Base-by-base conservation (phyloP, 2,797 vertebrate species). In the Austrolebias charrua region DNA sequence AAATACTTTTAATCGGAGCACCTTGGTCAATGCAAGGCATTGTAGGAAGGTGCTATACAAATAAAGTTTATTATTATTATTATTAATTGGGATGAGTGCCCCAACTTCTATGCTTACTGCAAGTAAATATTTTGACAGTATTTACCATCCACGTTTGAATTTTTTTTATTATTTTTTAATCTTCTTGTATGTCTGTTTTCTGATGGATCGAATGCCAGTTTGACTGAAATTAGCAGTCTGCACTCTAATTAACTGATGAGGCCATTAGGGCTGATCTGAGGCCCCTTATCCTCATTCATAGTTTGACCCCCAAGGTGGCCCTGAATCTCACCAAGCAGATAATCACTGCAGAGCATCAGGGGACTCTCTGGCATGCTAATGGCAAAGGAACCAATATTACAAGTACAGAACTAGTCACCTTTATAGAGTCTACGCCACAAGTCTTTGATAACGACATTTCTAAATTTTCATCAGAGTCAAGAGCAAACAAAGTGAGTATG, bases 241-340 rank as follows among this genome's bases (percentile, higher is more conserved):
- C 63, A 70, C 72, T 60, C 63, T 85, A 82, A 89, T 89, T 87
- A 89, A 84, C 83, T 89, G 88, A 89, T 80, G 84, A 88, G 75
- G 84, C 62, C 81, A 84, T 78, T 66, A 59, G 76, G 76, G 73
- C 72, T 57, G 50, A 62, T 76, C 57, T 33, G 10, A 49, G 65
- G 62, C 20, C 72, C 38, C 64, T 75, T 49, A 58, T 61, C 56
- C 65, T 78, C 62, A 78, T 71, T 74, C 63, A 55, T 59, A 69
- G 51, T 72, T 53, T 79, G 84, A 89, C 88, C 88, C n/a, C 76
- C 56, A 57, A 70, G 60, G 78, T 86, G 77, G 60, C 74, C 79
- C 69, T 56, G 64, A 52, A 76, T 83, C 75, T 73, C 71, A 69
- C 46, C 68, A 54, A 61, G 63, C 73, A 73, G 75, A 66, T 87